Evolutionary conservation across 2,888 invertebrate species (phyloP).

Genomic region (Toxonevra muliebris): DNA sequence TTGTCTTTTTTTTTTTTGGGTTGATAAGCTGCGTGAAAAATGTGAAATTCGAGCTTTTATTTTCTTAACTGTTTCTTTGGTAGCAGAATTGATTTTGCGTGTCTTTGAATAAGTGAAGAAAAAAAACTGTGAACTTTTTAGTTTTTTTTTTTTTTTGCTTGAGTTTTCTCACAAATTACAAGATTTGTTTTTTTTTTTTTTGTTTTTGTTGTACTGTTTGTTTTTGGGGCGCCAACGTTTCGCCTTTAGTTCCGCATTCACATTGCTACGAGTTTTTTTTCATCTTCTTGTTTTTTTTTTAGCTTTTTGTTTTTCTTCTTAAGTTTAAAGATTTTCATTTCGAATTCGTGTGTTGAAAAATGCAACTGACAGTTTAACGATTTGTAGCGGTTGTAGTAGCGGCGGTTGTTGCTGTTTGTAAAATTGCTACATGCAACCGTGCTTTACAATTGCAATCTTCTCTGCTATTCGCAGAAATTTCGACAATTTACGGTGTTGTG

Average conservation of each 20-base stretch:
- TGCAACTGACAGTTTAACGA: slow-evolving; percentile 61
- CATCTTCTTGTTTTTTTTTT: not conserved
- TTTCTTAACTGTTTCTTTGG: too few relatives aligned
- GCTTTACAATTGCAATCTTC: too few relatives aligned
- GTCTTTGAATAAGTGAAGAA: too few relatives aligned
- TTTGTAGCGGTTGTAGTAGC: slow-evolving; percentile 56
- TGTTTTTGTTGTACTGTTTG: not conserved
- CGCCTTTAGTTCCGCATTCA: not conserved
- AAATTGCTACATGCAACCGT: not conserved
- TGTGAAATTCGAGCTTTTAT: too few relatives aligned
- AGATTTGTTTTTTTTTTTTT: not conserved
- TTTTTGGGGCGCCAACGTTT: not conserved
- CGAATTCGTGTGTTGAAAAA: slow-evolving; percentile 37
- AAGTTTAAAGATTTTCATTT: not conserved
- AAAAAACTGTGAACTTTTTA: too few relatives aligned
- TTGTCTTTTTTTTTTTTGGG: too few relatives aligned
- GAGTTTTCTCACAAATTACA: not conserved
- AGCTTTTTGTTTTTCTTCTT: too few relatives aligned
- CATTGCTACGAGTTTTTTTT: not conserved
- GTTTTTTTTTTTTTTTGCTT: not conserved
- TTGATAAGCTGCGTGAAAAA: too few relatives aligned
- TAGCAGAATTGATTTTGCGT: too few relatives aligned
- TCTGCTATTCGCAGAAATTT: too few relatives aligned
- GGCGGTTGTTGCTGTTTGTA: slow-evolving; percentile 32
- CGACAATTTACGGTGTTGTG: too few relatives aligned